These are phyloP conservation scores for Idaea dimidiata DNA, from an alignment of 2,888 invertebrate species.

Conservation along the genomic window DNA sequence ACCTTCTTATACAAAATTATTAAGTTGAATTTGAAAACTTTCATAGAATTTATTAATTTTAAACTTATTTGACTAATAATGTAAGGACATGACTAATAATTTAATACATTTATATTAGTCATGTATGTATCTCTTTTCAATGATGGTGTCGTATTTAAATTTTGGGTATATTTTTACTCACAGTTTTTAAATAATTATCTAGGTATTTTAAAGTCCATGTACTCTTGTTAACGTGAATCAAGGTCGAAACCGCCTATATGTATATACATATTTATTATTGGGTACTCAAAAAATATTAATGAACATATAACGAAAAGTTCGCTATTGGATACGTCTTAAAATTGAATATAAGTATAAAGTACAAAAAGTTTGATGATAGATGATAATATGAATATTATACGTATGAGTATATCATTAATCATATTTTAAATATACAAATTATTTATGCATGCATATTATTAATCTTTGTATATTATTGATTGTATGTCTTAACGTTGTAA, in stretches of 20 bases:
- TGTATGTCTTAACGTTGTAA: slow-evolving; percentile 13
- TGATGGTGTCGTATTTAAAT: not conserved
- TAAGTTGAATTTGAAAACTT: slow-evolving; percentile 5
- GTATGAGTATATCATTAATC: slow-evolving; percentile 8
- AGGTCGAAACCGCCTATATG: not conserved
- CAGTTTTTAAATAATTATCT: not conserved
- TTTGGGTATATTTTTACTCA: not conserved
- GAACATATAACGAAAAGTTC: slow-evolving; percentile 1
- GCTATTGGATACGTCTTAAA: slow-evolving; percentile 1
- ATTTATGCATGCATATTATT: slow-evolving; percentile 4
- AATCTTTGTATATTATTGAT: slow-evolving; percentile 10
- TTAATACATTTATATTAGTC: not conserved
- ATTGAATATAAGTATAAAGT: slow-evolving; percentile 18
- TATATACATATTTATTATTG: not conserved
- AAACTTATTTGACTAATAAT: no score
- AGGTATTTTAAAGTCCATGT: not conserved
- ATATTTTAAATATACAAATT: slow-evolving; percentile 9
- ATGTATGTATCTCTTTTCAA: not conserved
- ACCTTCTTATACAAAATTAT: not conserved
- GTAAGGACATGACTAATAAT: no score
- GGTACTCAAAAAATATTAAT: not conserved
- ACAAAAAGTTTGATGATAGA: slow-evolving; percentile 12
- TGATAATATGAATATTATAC: not conserved
- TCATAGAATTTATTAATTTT: not conserved
- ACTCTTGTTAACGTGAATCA: not conserved